Base-by-base conservation (phyloP, 2,113 vertebrate genomes). In the Stegastes partitus region DNA sequence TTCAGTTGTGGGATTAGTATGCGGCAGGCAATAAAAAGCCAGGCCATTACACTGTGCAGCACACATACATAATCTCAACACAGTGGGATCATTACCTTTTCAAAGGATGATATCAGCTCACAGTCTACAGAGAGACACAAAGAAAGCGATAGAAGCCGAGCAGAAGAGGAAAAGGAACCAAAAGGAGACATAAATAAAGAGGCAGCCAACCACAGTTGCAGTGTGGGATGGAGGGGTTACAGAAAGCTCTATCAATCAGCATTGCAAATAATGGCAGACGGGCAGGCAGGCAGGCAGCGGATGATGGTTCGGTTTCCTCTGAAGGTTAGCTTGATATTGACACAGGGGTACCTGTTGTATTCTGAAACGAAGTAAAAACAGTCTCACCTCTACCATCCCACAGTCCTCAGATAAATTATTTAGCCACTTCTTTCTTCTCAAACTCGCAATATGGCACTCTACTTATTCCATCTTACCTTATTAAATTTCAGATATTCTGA, bases 1-100 rank as follows among this genome's bases (percentile, higher is more conserved):
- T 91, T 93, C 93, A 92, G 92, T 92, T 93, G 88, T 87, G 91
- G 91, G 93, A 95, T 95, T 94, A 94, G 92, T 93, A 94, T 95
- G 93, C 91, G 66, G 92, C 90, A 91, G 93, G 93, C 93, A 93
- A 92, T 93, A 94, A 93, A 93, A 91, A 93, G 90, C 87, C 81
- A 86, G 89, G 87, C 92, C 90, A 94, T 94, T 95, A 93, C 87
- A 88, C 89, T 83, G 87, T 83, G 86, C 87, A 61, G 89, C 85
- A 86, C 94, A 93, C 93, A 92, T 90, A 90, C 93, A 92, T 92
- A 93, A 94, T 93, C 93, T 94, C 93, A 90, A 93, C 91, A 90
- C 91, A 88, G 87, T 89, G 74, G 92, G 90, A 93, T 94, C 93
- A 94, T 94, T 95, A 94, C 93, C 92, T 93, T 94, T 94, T 94